Conservation (phyloP, 1,140 invertebrate genomes). For the Dendrolimus kikuchii region DNA sequence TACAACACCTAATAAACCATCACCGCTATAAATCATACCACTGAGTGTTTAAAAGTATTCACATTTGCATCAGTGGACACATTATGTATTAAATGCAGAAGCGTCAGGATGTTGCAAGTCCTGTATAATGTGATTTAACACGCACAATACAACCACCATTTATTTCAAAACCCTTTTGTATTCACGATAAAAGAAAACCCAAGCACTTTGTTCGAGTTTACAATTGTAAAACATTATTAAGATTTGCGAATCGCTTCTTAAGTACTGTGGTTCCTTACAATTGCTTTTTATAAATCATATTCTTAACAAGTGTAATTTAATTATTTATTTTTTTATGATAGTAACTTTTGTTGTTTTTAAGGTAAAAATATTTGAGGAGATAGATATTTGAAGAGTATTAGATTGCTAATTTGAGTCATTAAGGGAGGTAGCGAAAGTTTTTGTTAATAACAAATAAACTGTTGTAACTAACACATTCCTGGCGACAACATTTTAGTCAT, state of each 20-base stretch:
- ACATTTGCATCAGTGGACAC: conserved; percentile 55
- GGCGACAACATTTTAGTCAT: too few relatives aligned
- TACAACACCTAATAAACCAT: too few relatives aligned
- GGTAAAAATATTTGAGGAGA: too few relatives aligned
- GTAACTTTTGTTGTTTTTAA: too few relatives aligned
- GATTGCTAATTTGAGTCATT: too few relatives aligned
- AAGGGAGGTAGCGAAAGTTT: too few relatives aligned
- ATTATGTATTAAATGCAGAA: conserved; percentile 36
- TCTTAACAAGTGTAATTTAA: too few relatives aligned
- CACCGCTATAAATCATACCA: not conserved
- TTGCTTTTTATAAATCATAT: too few relatives aligned
- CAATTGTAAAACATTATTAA: conserved; percentile 45
- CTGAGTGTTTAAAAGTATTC: conserved; percentile 19
- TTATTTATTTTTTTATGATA: too few relatives aligned
- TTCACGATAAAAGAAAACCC: conserved; percentile 34
- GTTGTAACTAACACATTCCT: too few relatives aligned
- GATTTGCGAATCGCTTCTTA: not conserved
- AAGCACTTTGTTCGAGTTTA: conserved; percentile 43
- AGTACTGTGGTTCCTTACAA: conserved; percentile 4
- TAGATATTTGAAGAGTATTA: too few relatives aligned
- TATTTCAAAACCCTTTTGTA: conserved; percentile 48
- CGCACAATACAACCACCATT: conserved; percentile 32
- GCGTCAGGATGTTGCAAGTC: conserved; percentile 48
- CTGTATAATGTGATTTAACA: conserved; percentile 50
- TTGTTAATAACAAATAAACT: too few relatives aligned